Evolutionary conservation across 2,888 invertebrate species (phyloP).

Genomic region (Mythimna loreyi): DNA sequence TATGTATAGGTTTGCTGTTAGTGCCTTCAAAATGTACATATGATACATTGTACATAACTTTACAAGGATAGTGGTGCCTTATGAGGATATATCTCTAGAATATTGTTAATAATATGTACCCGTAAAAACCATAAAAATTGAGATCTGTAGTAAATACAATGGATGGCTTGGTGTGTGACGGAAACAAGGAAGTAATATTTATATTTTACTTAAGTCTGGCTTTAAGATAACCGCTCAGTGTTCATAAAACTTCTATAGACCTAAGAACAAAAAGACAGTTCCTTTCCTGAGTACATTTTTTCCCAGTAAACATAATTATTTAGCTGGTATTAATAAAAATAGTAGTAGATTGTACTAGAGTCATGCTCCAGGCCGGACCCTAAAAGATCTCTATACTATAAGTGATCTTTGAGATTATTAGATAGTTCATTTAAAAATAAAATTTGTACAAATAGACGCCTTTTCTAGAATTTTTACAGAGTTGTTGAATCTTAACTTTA

Average conservation of each 20-base stretch:
- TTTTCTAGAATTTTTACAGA: constrained; percentile 85
- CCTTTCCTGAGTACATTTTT: not conserved
- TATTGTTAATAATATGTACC: constrained; percentile 62
- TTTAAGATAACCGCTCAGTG: constrained; percentile 4
- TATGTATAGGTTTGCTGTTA: constrained; percentile 56
- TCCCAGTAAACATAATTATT: not conserved
- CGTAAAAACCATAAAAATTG: constrained; percentile 57
- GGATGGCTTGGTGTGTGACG: constrained; percentile 42
- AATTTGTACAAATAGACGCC: constrained; percentile 81
- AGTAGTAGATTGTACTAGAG: not conserved
- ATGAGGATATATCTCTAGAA: constrained; percentile 50
- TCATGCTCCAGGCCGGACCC: constrained; percentile 35
- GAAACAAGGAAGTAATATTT: not conserved
- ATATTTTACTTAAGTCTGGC: not conserved
- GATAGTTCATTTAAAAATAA: constrained; percentile 62
- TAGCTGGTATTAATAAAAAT: not conserved
- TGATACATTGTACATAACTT: constrained; percentile 63
- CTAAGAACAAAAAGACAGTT: constrained; percentile 15
- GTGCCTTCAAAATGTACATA: constrained; percentile 71
- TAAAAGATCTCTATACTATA: constrained; percentile 63
- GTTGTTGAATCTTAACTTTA: constrained; percentile 78
- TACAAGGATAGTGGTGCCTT: constrained; percentile 76
- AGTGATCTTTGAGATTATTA: constrained; percentile 84
- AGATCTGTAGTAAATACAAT: constrained; percentile 48
- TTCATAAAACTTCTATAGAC: not conserved